These are phyloP conservation scores for Sminthurinus aureus DNA, from an alignment of 2,888 invertebrate species.

Conservation along the genomic window DNA sequence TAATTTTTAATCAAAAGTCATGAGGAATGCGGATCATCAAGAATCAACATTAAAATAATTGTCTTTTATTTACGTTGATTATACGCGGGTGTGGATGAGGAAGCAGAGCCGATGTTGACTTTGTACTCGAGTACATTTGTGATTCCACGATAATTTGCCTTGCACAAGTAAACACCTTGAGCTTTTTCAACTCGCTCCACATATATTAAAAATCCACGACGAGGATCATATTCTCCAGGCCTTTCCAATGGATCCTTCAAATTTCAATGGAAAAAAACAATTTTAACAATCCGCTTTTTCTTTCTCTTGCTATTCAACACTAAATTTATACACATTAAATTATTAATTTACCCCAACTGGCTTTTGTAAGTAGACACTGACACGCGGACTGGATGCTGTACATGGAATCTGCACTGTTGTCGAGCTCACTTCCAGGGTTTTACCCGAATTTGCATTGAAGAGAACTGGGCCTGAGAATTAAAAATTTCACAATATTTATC, in stretches of 20 bases:
- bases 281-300: neutral
- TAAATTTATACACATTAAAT: neutral
- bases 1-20: too few relatives aligned
- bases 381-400: slow-evolving; percentile 53
- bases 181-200: slow-evolving; percentile 19
- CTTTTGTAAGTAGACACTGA: slow-evolving; percentile 51
- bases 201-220: slow-evolving; percentile 29
- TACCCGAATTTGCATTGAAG: slow-evolving; percentile 49
- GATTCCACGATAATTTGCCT: slow-evolving; percentile 25
- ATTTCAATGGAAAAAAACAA: neutral
- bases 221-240: slow-evolving; percentile 28
- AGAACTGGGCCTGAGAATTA: slow-evolving; percentile 46
- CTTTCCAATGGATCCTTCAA: slow-evolving; percentile 21
- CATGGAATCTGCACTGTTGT: slow-evolving; percentile 55
- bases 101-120: neutral
- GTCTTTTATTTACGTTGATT: neutral
- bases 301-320: neutral
- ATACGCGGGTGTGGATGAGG: neutral
- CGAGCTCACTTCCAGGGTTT: slow-evolving; percentile 48
- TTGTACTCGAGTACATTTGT: slow-evolving; percentile 31
- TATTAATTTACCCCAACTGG: slow-evolving; percentile 42
- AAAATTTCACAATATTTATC: neutral
- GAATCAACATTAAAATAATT: neutral
- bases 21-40: too few relatives aligned
- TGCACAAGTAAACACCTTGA: slow-evolving; percentile 28